Conservation (phyloP, 2,797 vertebrate species). For the Pterois miles region DNA sequence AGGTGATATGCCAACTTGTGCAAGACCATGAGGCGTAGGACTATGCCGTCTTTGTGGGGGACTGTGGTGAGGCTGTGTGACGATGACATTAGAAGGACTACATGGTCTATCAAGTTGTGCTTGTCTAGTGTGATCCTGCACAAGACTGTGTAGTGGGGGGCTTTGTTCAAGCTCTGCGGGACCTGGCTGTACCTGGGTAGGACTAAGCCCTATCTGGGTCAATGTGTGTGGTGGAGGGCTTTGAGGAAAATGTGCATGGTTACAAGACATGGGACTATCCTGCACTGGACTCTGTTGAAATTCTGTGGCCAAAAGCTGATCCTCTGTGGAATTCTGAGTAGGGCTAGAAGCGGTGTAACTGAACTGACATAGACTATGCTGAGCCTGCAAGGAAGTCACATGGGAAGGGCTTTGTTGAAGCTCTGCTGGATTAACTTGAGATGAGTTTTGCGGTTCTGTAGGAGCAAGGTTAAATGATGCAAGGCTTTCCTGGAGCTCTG, state of each 20-base stretch:
- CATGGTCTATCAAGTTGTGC: neutral
- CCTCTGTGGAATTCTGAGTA: neutral
- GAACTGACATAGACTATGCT: neutral
- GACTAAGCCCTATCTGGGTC: neutral
- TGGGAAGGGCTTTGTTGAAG: neutral
- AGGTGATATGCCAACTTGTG: slow-evolving; percentile 2
- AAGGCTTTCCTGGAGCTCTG: neutral
- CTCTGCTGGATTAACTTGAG: neutral
- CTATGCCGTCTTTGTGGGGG: neutral
- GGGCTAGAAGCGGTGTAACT: neutral
- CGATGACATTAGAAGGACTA: neutral
- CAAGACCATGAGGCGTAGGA: slow-evolving; percentile 17
- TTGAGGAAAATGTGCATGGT: slow-evolving; percentile 6
- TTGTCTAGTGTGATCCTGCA: neutral
- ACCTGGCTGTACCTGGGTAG: neutral
- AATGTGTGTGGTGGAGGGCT: slow-evolving; percentile 13
- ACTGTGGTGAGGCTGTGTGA: slow-evolving; percentile 12
- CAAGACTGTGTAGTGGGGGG: slow-evolving; percentile 8
- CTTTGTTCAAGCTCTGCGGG: neutral
- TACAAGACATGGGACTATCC: slow-evolving; percentile 4
- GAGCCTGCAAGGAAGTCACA: neutral
- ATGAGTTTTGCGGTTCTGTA: neutral
- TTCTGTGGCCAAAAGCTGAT: neutral
- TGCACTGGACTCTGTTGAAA: slow-evolving; percentile 2
- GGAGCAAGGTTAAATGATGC: neutral